Evolutionary conservation across 2,113 vertebrate genomes (phyloP).

Genomic region (Crotophaga sulcirostris): DNA sequence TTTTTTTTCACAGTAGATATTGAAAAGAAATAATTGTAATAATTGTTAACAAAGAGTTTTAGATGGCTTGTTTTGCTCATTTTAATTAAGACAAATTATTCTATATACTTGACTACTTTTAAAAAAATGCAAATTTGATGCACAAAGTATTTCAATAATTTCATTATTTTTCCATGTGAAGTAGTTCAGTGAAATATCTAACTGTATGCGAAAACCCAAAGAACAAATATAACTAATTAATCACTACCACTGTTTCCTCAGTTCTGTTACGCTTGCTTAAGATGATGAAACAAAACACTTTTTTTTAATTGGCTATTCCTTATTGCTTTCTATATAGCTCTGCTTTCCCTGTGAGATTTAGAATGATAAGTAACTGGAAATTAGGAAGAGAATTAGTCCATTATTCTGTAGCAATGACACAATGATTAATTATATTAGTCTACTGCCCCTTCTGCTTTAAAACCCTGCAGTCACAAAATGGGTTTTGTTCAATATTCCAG

Average conservation of each 20-base stretch:
- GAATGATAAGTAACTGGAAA: constrained; percentile 63
- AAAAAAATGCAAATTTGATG: not conserved
- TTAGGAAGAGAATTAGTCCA: constrained; percentile 60
- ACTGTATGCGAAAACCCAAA: not conserved
- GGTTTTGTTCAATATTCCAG: constrained; percentile 60
- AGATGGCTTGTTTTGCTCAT: not conserved
- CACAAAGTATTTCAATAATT: not conserved
- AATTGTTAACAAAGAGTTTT: not conserved
- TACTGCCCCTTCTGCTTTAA: constrained; percentile 59
- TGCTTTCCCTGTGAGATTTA: constrained; percentile 47
- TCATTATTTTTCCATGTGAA: not conserved
- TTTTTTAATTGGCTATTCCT: constrained; percentile 11
- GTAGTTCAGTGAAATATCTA: not conserved
- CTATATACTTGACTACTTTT: not conserved
- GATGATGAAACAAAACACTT: constrained; percentile 29
- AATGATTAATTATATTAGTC: constrained; percentile 71
- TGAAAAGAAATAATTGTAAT: not conserved
- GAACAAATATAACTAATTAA: not conserved
- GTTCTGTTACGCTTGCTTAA: not conserved
- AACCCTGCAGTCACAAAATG: constrained; percentile 58
- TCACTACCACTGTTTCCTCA: not conserved
- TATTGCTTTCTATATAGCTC: constrained; percentile 6
- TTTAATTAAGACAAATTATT: not conserved
- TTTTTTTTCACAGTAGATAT: not conserved
- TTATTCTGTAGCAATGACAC: constrained; percentile 57